Evolutionary conservation across 2,888 invertebrate species (phyloP).

Genomic region (Latrodectus elegans): DNA sequence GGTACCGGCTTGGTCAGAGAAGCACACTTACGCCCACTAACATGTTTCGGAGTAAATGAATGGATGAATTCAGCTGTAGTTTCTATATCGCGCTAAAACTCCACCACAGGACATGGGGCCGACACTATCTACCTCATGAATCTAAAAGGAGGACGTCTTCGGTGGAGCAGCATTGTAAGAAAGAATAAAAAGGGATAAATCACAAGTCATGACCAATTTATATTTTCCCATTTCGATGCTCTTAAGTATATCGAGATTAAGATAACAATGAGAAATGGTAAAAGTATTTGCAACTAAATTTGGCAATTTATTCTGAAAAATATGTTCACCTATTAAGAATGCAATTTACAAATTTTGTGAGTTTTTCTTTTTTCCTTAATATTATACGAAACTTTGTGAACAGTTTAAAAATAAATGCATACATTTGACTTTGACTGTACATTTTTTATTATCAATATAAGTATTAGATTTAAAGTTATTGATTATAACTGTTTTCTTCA

Average conservation of each 20-base stretch:
- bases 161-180: background rate
- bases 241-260: background rate
- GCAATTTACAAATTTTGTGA: too few relatives aligned
- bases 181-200: conserved; percentile 15
- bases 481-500: too few relatives aligned
- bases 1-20: conserved; percentile 46
- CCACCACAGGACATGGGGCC: conserved; percentile 23
- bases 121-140: conserved; percentile 52
- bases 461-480: too few relatives aligned
- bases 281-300: too few relatives aligned
- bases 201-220: background rate
- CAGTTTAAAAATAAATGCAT: too few relatives aligned
- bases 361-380: too few relatives aligned
- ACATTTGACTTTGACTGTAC: too few relatives aligned
- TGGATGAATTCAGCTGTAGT: conserved; percentile 11
- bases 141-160: conserved; percentile 53
- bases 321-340: too few relatives aligned
- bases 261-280: background rate
- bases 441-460: too few relatives aligned
- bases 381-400: too few relatives aligned
- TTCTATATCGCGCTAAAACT: conserved; percentile 18
- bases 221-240: background rate
- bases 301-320: too few relatives aligned
- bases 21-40: background rate
- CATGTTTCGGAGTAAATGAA: conserved; percentile 31